Evolutionary conservation across 2,113 vertebrate genomes (phyloP), one percentile per base, ranked within the genome.

Genomic region (Tetraodon nigroviridis): DNA sequence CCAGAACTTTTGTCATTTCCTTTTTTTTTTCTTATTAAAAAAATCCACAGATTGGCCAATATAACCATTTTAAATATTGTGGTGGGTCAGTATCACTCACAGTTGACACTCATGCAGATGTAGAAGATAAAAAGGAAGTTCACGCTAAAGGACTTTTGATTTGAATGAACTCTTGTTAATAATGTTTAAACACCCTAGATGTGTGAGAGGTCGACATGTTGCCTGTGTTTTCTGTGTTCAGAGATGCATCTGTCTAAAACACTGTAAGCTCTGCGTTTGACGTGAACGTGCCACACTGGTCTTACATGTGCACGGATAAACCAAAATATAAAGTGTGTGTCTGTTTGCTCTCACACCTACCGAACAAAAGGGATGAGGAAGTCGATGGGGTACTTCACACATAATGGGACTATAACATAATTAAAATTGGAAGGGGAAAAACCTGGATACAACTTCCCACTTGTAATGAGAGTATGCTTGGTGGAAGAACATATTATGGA

Each of bases 401-500:
- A 75, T 84, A 85, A 89, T 82, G 71, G 87, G 81, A 84, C 80
- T 76, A 67, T 84, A 83, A 88, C 82, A 67, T 87, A 85, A 89
- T 90, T 90, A 89, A 86, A 88, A 89, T 85, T 71, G 65, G 64
- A 78, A 69, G 53, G 56, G 69, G 29, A 32, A 61, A 61, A 64
- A 16, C 63, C 80, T 80, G 77, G 72, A 71, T 84, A 78, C 86
- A 89, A 89, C 89, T 88, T 89, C 83, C 89, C 83, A 88, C 88
- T 89, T 86, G 88, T 90, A 90, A 90, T 86, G 82, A 91, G 87
- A 88, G 85, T 67, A 61, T 78, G 78, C 71, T 81, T 62, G 71
- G 85, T 81, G 78, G 70, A 85, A 80, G 82, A 84, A 85, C 83
- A 79, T 81, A 82, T 90, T 80, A 90, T 91, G 90, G 88, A 82